Evolutionary conservation across 2,888 invertebrate genomes (phyloP).

Genomic region (Camponotus fellah): DNA sequence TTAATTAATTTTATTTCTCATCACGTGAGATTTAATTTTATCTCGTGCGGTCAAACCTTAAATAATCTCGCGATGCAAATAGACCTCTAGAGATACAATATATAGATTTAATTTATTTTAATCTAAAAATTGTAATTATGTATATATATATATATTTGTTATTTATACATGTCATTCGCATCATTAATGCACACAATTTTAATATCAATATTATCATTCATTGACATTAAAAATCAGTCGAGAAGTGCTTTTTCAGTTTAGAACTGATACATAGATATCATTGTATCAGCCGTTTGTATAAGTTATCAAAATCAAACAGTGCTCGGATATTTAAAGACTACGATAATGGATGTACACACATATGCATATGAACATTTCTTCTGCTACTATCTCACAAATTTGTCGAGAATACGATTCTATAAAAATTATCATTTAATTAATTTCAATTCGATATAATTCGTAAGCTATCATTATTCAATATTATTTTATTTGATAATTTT

Average conservation of each 20-base stretch:
- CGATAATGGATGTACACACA: conserved; percentile 54
- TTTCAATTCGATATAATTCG: background rate
- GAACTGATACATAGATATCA: conserved; percentile 26
- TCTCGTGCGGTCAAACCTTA: background rate
- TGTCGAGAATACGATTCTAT: conserved; percentile 5
- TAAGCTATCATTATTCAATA: background rate
- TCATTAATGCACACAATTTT: background rate
- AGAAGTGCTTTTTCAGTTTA: conserved; percentile 24
- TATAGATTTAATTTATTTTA: background rate
- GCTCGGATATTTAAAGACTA: conserved; percentile 43
- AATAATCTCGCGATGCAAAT: background rate
- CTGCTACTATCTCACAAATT: background rate
- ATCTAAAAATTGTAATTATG: background rate
- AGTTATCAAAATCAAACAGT: conserved; percentile 74
- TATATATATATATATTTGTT: too few species aligned
- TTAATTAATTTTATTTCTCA: conserved; percentile 11
- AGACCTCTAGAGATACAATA: background rate
- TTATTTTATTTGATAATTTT: background rate
- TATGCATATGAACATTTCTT: conserved; percentile 8
- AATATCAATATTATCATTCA: background rate
- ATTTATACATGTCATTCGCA: background rate
- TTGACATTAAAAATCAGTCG: background rate
- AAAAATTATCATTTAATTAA: background rate
- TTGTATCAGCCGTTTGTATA: conserved; percentile 51
- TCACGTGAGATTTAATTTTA: background rate